These are phyloP conservation scores for Eustalomyia histrio DNA, from an alignment of 2,888 invertebrate genomes.

Conservation along the genomic window DNA sequence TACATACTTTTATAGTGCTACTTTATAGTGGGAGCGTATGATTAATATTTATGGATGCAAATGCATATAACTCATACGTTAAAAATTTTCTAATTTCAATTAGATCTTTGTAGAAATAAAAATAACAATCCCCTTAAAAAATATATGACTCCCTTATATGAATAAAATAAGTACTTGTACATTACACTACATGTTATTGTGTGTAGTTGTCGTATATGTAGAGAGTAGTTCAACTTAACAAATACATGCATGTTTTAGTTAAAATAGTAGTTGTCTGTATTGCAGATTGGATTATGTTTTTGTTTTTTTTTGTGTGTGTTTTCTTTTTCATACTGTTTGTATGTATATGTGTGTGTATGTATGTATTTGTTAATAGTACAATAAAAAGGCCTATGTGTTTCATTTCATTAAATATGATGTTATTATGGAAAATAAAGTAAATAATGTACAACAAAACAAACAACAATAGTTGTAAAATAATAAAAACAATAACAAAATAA, in stretches of 20 bases:
- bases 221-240: not conserved
- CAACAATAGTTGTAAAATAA: not conserved
- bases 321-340: not conserved
- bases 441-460: constrained; percentile 18
- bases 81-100: too few species aligned
- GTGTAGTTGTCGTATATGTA: not conserved
- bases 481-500: constrained; percentile 25
- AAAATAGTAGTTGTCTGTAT: not conserved
- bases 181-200: too few species aligned
- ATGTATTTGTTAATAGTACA: not conserved
- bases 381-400: constrained; percentile 28
- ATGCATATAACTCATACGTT: too few species aligned
- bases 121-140: too few species aligned
- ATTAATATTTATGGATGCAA: too few species aligned
- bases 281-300: not conserved
- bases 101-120: too few species aligned
- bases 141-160: too few species aligned
- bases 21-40: too few species aligned
- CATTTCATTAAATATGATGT: constrained; percentile 20
- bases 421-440: constrained; percentile 19
- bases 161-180: too few species aligned
- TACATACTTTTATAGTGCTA: too few species aligned
- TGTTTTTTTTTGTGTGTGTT: too few species aligned
- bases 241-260: not conserved
- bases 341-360: not conserved